Base-by-base conservation (phyloP, 2,797 vertebrate species). In the Erpetoichthys calabaricus region DNA sequence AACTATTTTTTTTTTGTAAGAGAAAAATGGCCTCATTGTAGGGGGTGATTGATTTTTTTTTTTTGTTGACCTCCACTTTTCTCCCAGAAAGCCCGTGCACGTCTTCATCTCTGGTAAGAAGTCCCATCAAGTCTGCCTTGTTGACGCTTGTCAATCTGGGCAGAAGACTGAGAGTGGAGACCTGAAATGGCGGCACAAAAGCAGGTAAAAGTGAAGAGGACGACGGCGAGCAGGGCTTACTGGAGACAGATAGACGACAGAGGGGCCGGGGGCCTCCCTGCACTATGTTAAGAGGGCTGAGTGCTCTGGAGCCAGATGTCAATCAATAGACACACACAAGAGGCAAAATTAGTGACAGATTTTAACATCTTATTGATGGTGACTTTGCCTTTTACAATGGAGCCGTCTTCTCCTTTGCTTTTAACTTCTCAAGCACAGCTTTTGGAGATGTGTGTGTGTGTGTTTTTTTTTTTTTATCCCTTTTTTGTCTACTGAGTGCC, bases 231-330 rank as follows among this genome's bases (percentile, higher is more conserved):
- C 60, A 47, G 44, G 53, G 60, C 45, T 45, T 73, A 63, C 70
- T 74, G 80, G 80, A 82, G 81, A 76, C 80, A 78, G 74, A 63
- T 74, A 81, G 77, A 85, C 81, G 81, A 82, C 78, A 74, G 76
- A 60, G 69, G 76, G 81, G 79, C 81, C 80, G 47, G 73, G 76
- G 84, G 85, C 81, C 81, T 60, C 59, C 52, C 55, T 73, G 73
- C 83, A 81, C 82, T 84, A 87, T 87, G 85, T 86, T 86, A 87
- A 87, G 85, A 84, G 84, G 79, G 70, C 76, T 47, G 46, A 42
- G 83, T 80, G 79, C 75, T 85, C 75, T 87, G 84, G 82, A 85
- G 84, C 84, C 83, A 85, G 78, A 75, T 85, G 84, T 86, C 84
- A 86, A 85, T 87, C 83, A 86, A 84, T 84, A 83, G 75, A 73